Base-by-base conservation (phyloP, 2,797 vertebrate genomes). In the Lates japonicus region DNA sequence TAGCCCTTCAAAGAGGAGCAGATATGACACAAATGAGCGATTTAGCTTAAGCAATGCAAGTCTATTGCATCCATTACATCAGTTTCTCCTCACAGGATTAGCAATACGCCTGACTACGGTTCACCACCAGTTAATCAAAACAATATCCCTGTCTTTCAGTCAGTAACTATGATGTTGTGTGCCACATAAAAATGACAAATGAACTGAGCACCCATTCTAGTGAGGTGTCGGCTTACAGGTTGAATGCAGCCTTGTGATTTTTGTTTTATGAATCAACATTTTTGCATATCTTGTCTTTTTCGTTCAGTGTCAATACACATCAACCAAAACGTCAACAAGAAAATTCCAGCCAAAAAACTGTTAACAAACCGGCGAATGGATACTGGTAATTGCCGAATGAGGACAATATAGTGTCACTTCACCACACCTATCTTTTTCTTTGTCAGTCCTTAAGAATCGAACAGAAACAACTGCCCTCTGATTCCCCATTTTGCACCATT, bases 61-160 rank as follows among this genome's bases (percentile, higher is more conserved):
- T 55, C 70, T 35, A 39, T 39, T 69, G 64, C 31, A 78, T 74
- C 57, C 62, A 79, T 85, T 74, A 70, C 68, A 82, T 82, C 71
- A 58, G 70, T 66, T 76, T 84, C 72, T 78, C 64, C 31, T 59
- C 25, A 65, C 9, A 29, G 86, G 85, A 91, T 87, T 88, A 86
- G 22, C 14, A 58, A 22, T 4, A 54, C 33, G 20, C 25, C 33
- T 31, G 39, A 69, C 60, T 65, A 19, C 1, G 3, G 63, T 66
- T 78, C 55, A 52, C 31, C 20, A 33, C 4, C 17, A 14, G 59
- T 74, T 78, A 51, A 65, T 80, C 65, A 64, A 51, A 69, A 66
- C 25, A 82, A 75, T 52, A 66, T 41, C 7, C 8, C 13, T 65
- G 59, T 55, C 33, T 49, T 76, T 20, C 7, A 54, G 35, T 42